These are phyloP conservation scores for Thumatha senex DNA, from an alignment of 2,888 invertebrate genomes.

Conservation along the genomic window DNA sequence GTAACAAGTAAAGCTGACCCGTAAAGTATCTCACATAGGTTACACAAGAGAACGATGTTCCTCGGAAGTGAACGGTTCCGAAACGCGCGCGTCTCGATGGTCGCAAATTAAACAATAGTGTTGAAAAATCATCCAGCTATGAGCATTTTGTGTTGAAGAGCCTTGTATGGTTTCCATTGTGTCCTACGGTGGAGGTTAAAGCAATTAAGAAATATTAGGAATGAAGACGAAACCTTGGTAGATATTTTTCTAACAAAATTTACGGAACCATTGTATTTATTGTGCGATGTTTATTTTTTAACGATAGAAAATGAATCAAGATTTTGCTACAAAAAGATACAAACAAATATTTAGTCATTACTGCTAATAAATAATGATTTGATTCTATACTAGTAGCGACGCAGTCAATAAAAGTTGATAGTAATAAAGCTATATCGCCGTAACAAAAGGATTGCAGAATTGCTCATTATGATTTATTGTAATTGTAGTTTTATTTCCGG, in stretches of 20 bases:
- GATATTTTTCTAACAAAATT: slow-evolving; percentile 34
- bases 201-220: slow-evolving; percentile 71
- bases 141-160: slow-evolving; percentile 51
- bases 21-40: slow-evolving; percentile 55
- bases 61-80: slow-evolving; percentile 67
- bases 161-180: slow-evolving; percentile 65
- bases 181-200: slow-evolving; percentile 60
- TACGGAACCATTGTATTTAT: slow-evolving; percentile 18
- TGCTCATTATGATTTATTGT: not conserved
- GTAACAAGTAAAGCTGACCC: slow-evolving; percentile 50
- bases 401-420: slow-evolving; percentile 17
- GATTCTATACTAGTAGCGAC: slow-evolving; percentile 14
- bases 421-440: slow-evolving; percentile 26
- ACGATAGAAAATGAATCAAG: slow-evolving; percentile 27
- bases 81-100: slow-evolving; percentile 21
- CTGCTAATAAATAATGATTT: slow-evolving; percentile 7
- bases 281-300: slow-evolving; percentile 29
- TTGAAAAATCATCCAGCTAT: slow-evolving; percentile 53
- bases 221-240: slow-evolving; percentile 61
- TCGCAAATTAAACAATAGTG: slow-evolving; percentile 55
- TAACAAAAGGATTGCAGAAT: slow-evolving; percentile 41
- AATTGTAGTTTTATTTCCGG: not conserved
- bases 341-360: slow-evolving; percentile 10
- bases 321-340: slow-evolving; percentile 10
- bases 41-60: slow-evolving; percentile 53